Evolutionary conservation across 2,113 vertebrate genomes (phyloP).

Genomic region (Apodemus speciosus): DNA sequence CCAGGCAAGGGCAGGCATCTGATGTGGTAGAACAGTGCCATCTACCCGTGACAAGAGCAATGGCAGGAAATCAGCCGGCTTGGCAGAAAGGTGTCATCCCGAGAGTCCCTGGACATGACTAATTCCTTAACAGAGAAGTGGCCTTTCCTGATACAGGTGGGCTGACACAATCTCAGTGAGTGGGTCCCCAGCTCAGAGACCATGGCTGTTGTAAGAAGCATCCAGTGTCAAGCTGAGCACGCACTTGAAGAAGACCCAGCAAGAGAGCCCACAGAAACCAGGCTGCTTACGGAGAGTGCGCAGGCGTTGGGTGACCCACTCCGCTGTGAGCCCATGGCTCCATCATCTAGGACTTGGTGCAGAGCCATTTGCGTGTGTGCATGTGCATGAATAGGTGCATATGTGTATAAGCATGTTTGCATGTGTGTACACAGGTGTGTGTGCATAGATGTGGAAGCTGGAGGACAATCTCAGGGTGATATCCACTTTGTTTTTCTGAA

Average conservation of each 20-base stretch:
- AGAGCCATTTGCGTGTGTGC: not conserved
- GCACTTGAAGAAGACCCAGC: not conserved
- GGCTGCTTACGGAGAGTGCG: not conserved
- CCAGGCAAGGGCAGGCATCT: not conserved
- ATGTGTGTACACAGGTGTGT: not conserved
- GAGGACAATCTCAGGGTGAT: not conserved
- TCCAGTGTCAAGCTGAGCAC: not conserved
- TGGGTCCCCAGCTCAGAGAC: not conserved
- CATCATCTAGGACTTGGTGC: rapidly evolving
- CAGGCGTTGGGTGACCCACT: not conserved
- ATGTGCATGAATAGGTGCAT: not conserved
- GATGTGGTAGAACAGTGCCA: not conserved
- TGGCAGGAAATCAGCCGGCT: not conserved
- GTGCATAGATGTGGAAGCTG: not conserved
- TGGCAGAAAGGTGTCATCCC: not conserved
- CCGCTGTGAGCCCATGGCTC: not conserved
- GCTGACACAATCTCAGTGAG: not conserved
- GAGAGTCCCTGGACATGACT: not conserved
- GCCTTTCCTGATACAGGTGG: not conserved
- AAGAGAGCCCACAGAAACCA: not conserved
- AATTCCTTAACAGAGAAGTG: not conserved
- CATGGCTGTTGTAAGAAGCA: not conserved
- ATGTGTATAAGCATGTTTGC: not conserved
- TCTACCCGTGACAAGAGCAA: not conserved
- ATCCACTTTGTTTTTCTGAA: not conserved